phyloP scores from a whole-genome alignment of 2,113 vertebrate genomes.

The Picathartes gymnocephalus region DNA sequence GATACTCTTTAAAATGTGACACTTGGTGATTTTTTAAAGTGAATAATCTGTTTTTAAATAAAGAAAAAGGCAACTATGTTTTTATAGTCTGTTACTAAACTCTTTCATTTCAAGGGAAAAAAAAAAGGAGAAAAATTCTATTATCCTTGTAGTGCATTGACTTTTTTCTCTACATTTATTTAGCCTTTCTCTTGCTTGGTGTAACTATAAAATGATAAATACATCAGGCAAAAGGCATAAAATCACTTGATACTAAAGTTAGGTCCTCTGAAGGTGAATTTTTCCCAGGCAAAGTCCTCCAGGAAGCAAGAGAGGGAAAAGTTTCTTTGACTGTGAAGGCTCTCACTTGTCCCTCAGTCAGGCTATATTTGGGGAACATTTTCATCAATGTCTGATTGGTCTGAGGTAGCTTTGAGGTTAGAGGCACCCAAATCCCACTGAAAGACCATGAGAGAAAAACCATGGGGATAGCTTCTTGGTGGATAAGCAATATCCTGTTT shows the following conservation, averaged over 20 bases:
- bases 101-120: accelerated
- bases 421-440: background rate
- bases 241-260: background rate
- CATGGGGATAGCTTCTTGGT: background rate
- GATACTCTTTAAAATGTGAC: background rate
- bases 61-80: background rate
- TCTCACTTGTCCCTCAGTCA: background rate
- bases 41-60: background rate
- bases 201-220: background rate
- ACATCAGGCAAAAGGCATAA: background rate
- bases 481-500: background rate
- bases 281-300: background rate
- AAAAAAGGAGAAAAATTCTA: accelerated
- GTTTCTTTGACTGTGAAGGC: background rate
- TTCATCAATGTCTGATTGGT: background rate
- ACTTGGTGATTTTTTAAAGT: background rate
- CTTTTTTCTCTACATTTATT: background rate
- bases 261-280: background rate
- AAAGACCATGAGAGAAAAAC: background rate
- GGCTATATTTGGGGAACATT: background rate
- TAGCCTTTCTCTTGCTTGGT: background rate
- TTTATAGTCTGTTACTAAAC: background rate
- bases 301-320: background rate
- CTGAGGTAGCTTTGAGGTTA: background rate
- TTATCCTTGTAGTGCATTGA: background rate